These are phyloP conservation scores for Trissolcus basalis DNA, from an alignment of 1,140 invertebrate species.

Conservation along the genomic window DNA sequence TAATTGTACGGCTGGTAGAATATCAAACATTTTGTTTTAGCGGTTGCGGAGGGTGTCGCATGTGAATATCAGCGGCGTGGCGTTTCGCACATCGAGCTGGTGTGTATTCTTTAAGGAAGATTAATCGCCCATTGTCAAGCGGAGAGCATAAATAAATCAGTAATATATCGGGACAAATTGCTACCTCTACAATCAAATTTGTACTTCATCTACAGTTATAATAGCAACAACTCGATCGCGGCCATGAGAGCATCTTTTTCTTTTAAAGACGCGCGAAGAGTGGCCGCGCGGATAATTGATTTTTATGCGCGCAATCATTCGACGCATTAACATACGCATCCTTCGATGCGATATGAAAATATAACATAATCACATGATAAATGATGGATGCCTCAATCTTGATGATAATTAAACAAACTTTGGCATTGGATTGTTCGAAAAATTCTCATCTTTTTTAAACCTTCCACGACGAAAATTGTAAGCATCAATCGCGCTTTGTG, in stretches of 20 bases:
- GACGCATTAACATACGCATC: constrained; percentile 37
- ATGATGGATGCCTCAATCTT: constrained; percentile 24
- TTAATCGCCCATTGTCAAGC: constrained; percentile 53
- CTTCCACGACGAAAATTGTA: no score
- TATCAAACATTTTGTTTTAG: constrained; percentile 29
- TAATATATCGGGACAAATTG: constrained; percentile 57
- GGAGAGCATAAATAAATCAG: constrained; percentile 51
- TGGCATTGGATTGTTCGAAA: constrained; percentile 7
- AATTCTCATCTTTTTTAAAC: no score
- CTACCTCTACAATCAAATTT: constrained; percentile 44
- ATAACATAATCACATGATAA: constrained; percentile 27
- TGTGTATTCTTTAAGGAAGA: constrained; percentile 45
- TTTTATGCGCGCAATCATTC: constrained; percentile 17
- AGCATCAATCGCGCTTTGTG: no score
- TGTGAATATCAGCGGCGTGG: constrained; percentile 1
- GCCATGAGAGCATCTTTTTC: constrained; percentile 40
- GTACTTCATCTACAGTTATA: constrained; percentile 49
- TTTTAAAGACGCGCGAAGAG: no score
- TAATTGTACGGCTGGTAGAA: neutral
- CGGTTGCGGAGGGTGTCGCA: constrained; percentile 13
- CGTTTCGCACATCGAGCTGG: constrained; percentile 37
- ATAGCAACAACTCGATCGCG: constrained; percentile 8
- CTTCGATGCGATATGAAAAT: constrained; percentile 40
- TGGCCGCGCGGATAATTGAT: constrained; percentile 30
- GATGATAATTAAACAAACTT: constrained; percentile 20